phyloP scores from a whole-genome alignment of 2,888 invertebrate genomes.

The Apodemia duryi region DNA sequence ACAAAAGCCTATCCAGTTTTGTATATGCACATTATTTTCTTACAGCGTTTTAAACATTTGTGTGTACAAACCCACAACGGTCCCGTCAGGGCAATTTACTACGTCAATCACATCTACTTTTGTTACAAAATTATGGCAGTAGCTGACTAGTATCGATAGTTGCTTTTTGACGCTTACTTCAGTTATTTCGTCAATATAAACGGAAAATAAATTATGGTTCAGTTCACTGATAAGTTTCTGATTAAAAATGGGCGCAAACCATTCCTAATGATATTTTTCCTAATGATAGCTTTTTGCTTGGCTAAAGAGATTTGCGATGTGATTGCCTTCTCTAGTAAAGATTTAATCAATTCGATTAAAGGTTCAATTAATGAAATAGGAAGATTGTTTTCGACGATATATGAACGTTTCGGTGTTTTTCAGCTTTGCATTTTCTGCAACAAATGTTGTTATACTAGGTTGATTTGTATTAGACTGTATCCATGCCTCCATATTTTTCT shows the following conservation, averaged over 20 bases:
- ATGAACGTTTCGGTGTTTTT: slow-evolving; percentile 20
- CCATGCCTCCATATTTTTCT: background rate
- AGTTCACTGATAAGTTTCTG: no score
- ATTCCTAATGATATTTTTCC: no score
- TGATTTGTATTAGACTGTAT: background rate
- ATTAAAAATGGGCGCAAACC: no score
- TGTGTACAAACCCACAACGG: slow-evolving; percentile 28
- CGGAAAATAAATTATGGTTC: no score
- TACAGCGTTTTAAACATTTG: slow-evolving; percentile 25
- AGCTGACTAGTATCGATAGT: no score
- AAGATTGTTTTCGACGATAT: slow-evolving; percentile 23
- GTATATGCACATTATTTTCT: slow-evolving; percentile 26
- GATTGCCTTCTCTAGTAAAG: background rate
- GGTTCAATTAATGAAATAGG: slow-evolving; percentile 21
- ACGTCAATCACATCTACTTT: slow-evolving; percentile 27
- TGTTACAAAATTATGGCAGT: slow-evolving; percentile 6
- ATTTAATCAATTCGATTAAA: slow-evolving; percentile 2
- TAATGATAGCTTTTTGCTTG: no score
- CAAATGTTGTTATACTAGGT: slow-evolving; percentile 1
- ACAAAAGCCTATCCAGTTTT: slow-evolving; percentile 27
- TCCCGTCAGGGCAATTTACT: slow-evolving; percentile 26
- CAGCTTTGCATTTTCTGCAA: slow-evolving; percentile 21
- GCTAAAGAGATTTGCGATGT: no score
- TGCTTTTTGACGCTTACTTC: no score
- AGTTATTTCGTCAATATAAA: no score